These are phyloP conservation scores for Colossoma macropomum DNA, from an alignment of 2,113 vertebrate species.

Conservation along the genomic window DNA sequence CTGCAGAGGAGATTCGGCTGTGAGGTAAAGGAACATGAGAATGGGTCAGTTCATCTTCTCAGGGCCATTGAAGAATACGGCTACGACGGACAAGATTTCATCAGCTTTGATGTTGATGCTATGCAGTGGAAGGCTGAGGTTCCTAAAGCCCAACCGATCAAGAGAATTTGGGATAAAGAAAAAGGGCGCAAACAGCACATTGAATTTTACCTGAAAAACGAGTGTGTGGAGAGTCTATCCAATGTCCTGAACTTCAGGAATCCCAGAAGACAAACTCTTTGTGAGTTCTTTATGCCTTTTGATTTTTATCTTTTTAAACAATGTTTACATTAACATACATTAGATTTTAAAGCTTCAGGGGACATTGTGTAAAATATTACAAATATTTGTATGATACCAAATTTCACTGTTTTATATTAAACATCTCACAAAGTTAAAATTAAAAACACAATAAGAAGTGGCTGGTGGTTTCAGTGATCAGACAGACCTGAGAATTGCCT, in stretches of 20 bases:
- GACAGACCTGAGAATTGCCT: too few species aligned
- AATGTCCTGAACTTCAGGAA: not conserved
- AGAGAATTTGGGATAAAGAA: conserved; percentile 3
- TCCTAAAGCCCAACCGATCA: not conserved
- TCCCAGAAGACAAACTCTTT: too few species aligned
- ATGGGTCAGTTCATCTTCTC: not conserved
- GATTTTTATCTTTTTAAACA: not conserved
- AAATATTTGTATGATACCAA: too few species aligned
- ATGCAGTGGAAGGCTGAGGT: conserved; percentile 6
- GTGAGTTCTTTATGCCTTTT: not conserved
- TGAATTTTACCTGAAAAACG: not conserved
- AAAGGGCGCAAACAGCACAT: not conserved
- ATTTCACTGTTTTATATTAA: too few species aligned
- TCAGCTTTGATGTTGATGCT: not conserved
- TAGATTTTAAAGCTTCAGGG: not conserved
- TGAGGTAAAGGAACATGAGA: not conserved
- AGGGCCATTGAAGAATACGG: not conserved
- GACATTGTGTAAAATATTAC: too few species aligned
- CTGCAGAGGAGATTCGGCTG: conserved; percentile 7
- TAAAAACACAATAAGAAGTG: too few species aligned
- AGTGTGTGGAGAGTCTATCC: not conserved
- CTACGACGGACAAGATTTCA: not conserved
- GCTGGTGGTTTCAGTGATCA: too few species aligned
- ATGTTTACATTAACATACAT: not conserved
- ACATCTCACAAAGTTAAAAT: too few species aligned